These are phyloP conservation scores for Hemicentrotus pulcherrimus DNA, from an alignment of 35 echinoderm and acorn worm species.

Conservation along the genomic window DNA sequence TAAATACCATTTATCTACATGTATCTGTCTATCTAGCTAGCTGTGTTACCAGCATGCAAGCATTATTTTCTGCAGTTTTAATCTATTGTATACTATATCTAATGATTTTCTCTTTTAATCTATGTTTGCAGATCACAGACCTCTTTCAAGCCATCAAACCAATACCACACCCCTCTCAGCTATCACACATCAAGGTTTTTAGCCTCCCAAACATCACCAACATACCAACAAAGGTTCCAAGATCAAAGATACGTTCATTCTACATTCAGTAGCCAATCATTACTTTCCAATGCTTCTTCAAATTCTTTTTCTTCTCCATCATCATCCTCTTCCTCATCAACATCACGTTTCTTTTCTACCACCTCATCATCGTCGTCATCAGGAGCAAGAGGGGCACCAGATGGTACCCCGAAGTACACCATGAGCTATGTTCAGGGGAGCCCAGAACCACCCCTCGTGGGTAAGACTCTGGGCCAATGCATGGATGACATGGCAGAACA, in stretches of 20 bases:
- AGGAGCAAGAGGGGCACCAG: neutral
- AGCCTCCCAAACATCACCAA: neutral
- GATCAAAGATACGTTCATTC: neutral
- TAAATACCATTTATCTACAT: too few species aligned
- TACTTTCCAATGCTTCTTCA: neutral
- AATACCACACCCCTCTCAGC: neutral
- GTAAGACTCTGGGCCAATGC: slow-evolving; percentile 75
- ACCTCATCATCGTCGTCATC: neutral
- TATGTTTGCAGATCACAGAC: neutral
- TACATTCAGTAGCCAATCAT: neutral
- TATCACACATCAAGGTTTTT: neutral
- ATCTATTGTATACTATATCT: too few species aligned
- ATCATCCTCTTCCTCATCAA: neutral
- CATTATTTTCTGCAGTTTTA: too few species aligned
- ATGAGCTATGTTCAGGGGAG: slow-evolving; percentile 76
- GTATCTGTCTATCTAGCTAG: too few species aligned
- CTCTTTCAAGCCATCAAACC: too few species aligned
- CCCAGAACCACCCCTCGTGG: slow-evolving; percentile 53
- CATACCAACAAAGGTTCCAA: neutral
- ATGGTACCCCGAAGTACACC: slow-evolving; percentile 38
- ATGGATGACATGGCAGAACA: slow-evolving; percentile 77
- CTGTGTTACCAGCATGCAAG: too few species aligned
- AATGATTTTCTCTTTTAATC: neutral
- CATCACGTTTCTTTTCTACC: neutral
- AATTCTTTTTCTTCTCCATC: neutral